Evolutionary conservation across 2,888 invertebrate species (phyloP), one percentile per base, ranked within the genome.

Genomic region (Eilema depressum): DNA sequence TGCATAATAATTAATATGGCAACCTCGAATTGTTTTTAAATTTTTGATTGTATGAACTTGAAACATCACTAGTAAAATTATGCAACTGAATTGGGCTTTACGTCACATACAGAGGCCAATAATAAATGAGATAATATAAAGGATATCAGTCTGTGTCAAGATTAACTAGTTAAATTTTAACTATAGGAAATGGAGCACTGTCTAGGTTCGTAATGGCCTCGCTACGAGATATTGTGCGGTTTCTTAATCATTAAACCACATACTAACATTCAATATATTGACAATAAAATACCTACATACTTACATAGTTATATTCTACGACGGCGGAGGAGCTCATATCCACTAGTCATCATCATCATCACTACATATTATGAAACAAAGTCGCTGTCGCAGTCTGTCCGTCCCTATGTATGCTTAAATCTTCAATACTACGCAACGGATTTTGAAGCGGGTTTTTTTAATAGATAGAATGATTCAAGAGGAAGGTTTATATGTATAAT

Each of bases 111-210:
- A 28, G 66, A 74, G 75, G 73, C 69, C 70, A 70, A 60, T 61
- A 69, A 23, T 61, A 69, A 23, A 65, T 70, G 65, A 66, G 66
- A 70, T 62, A 68, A 69, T 57, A 59, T 64, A 75, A 47, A 76
- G 78, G 76, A 83, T 75, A 71, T 73, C 56, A 12, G 69, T 65
- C 26, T 74, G 66, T 72, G 82, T 76, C 83, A 79, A 82, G 79
- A 82, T 41, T 74, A 83, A 78, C 83, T 59, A 56, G 73, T 73
- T 37, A 69, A 80, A 76, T 61, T 64, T 53, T 53, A 76, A 71
- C 62, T 33, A 60, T 61, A 73, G 68, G 69, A 74, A 63, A 71
- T 74, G 63, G 73, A 60, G 53, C 37, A 33, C 56, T 20, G 59
- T 33, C 69, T 66, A 77, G 33, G 67, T 56, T 56, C 60, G 41